phyloP scores from a whole-genome alignment of 2,888 invertebrate species.

The Rhamnusium bicolor region DNA sequence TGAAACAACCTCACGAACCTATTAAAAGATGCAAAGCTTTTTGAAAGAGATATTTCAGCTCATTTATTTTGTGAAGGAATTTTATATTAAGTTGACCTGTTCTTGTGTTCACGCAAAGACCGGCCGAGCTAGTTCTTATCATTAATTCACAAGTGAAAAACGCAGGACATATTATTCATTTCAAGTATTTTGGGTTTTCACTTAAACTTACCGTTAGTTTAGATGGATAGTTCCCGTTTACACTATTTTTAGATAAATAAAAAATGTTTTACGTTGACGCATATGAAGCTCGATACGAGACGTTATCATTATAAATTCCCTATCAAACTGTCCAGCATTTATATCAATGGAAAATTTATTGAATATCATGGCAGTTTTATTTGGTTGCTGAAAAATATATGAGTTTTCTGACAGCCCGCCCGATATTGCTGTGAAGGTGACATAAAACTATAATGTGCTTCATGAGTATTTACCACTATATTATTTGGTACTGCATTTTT shows the following conservation, averaged over 20 bases:
- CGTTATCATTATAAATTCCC: slow-evolving; percentile 13
- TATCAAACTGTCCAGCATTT: slow-evolving; percentile 13
- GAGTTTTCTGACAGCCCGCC: slow-evolving; percentile 7
- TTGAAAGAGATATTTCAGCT: slow-evolving; percentile 35
- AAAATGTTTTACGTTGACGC: not conserved
- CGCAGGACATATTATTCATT: not conserved
- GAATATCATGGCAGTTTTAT: slow-evolving; percentile 11
- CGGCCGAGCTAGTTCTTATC: slow-evolving; percentile 11
- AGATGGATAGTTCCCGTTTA: not conserved
- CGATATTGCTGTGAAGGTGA: not conserved
- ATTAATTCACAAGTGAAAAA: slow-evolving; percentile 7
- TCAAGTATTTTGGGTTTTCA: not conserved
- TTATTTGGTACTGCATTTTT: not conserved
- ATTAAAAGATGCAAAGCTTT: slow-evolving; percentile 7
- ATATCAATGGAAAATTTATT: slow-evolving; percentile 9
- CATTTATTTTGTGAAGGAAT: slow-evolving; percentile 40
- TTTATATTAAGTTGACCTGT: slow-evolving; percentile 38
- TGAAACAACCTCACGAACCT: slow-evolving; percentile 2
- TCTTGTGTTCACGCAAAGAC: slow-evolving; percentile 37
- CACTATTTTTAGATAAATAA: not conserved
- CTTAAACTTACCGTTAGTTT: not conserved
- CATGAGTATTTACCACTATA: not conserved
- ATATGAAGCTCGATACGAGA: not conserved
- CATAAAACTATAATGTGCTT: not conserved
- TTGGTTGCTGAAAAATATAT: slow-evolving; percentile 16